These are phyloP conservation scores for Romanogobio albipinnatus DNA, from an alignment of 2,113 vertebrate species.

Conservation along the genomic window DNA sequence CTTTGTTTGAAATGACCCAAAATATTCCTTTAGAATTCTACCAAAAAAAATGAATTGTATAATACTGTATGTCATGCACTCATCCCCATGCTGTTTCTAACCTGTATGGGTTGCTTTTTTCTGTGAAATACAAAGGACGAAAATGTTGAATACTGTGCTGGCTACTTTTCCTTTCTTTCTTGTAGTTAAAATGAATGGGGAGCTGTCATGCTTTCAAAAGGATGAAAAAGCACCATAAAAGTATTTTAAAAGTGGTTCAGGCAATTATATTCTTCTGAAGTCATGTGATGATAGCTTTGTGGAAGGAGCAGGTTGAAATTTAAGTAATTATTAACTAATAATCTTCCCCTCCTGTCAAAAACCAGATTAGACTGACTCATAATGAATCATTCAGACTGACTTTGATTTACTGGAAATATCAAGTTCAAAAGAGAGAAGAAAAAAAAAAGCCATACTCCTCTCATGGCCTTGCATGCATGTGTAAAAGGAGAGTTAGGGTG, in stretches of 20 bases:
- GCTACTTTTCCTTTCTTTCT: neutral
- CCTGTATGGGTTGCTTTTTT: neutral
- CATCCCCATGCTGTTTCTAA: neutral
- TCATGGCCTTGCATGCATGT: neutral
- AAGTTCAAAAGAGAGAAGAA: neutral
- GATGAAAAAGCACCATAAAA: neutral
- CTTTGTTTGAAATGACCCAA: neutral
- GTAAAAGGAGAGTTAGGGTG: neutral
- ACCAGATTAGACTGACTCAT: neutral
- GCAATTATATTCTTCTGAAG: neutral
- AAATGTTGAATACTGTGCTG: neutral
- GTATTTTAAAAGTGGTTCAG: neutral
- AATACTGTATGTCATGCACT: neutral
- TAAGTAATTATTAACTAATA: neutral
- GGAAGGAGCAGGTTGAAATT: neutral
- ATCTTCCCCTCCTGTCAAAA: neutral
- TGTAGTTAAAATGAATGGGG: neutral
- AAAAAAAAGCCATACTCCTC: neutral
- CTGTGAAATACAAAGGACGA: neutral
- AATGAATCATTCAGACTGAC: neutral
- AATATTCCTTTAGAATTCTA: neutral
- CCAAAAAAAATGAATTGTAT: neutral
- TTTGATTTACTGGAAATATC: neutral
- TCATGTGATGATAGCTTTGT: neutral
- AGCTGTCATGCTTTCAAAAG: neutral